Evolutionary conservation across 2,888 invertebrate genomes (phyloP).

Genomic region (Cremastinae sp.): DNA sequence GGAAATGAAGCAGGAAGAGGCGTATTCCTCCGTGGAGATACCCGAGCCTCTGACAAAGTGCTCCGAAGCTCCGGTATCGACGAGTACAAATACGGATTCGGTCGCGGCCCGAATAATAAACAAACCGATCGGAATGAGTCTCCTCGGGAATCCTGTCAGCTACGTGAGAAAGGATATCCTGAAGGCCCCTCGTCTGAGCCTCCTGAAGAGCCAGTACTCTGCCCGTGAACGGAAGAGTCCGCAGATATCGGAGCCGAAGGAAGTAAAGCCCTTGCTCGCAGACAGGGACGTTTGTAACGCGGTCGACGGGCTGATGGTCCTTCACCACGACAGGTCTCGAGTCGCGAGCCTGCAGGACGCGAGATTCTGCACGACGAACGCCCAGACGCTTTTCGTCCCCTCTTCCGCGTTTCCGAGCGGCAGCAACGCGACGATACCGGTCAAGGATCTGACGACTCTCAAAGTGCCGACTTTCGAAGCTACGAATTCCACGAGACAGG

Average conservation of each 20-base stretch:
- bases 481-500: slow-evolving; percentile 4
- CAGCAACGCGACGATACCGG: slow-evolving; percentile 25
- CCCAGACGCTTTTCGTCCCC: slow-evolving; percentile 19
- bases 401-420: slow-evolving; percentile 23
- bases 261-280: slow-evolving; percentile 10
- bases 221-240: slow-evolving; percentile 27
- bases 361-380: slow-evolving; percentile 54
- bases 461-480: slow-evolving; percentile 13
- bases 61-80: slow-evolving; percentile 14
- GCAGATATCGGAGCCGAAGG: not conserved
- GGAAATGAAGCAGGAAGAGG: slow-evolving; percentile 40
- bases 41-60: slow-evolving; percentile 13
- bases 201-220: slow-evolving; percentile 60
- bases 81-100: slow-evolving; percentile 17
- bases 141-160: slow-evolving; percentile 59
- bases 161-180: slow-evolving; percentile 67
- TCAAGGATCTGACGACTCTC: slow-evolving; percentile 17
- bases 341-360: slow-evolving; percentile 55
- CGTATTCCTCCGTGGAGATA: no score
- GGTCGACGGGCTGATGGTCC: slow-evolving; percentile 65
- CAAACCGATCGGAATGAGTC: slow-evolving; percentile 62
- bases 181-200: slow-evolving; percentile 69
- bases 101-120: slow-evolving; percentile 39
- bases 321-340: slow-evolving; percentile 64
- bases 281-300: slow-evolving; percentile 64